Evolutionary conservation across 2,797 vertebrate species (phyloP).

Genomic region (Rhodeus uyekii): DNA sequence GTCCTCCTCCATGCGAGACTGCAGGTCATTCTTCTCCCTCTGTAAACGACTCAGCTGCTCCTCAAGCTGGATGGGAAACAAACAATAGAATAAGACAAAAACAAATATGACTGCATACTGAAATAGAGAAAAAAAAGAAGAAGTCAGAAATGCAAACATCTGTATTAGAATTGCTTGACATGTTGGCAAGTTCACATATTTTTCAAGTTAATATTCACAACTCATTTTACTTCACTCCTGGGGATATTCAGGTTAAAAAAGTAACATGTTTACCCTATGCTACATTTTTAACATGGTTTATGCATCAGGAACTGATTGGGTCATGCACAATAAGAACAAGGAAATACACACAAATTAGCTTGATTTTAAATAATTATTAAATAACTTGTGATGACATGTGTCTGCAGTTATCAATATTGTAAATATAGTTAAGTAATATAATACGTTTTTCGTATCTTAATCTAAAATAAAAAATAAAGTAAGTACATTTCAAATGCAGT

Average conservation of each 20-base stretch:
- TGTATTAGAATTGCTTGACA: neutral
- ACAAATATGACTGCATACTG: neutral
- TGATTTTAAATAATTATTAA: neutral
- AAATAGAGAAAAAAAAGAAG: neutral
- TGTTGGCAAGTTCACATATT: neutral
- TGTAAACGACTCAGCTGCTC: constrained; percentile 95
- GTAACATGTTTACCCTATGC: neutral
- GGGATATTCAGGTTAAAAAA: neutral
- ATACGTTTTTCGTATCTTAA: neutral
- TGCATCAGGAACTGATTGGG: neutral
- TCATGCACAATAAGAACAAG: neutral
- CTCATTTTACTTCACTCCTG: neutral
- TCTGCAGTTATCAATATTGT: neutral
- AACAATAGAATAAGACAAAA: constrained; percentile 4
- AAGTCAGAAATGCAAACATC: neutral
- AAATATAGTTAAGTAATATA: neutral
- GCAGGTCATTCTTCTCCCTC: constrained; percentile 94
- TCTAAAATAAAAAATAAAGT: no score
- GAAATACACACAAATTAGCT: neutral
- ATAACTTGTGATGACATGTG: neutral
- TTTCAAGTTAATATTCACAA: neutral
- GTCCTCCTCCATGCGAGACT: constrained; percentile 94
- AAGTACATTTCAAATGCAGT: neutral
- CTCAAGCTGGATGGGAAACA: constrained; percentile 81
- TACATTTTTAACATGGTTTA: no score